Base-by-base conservation (phyloP, 2,797 vertebrate species). In the Eulemur mongoz region DNA sequence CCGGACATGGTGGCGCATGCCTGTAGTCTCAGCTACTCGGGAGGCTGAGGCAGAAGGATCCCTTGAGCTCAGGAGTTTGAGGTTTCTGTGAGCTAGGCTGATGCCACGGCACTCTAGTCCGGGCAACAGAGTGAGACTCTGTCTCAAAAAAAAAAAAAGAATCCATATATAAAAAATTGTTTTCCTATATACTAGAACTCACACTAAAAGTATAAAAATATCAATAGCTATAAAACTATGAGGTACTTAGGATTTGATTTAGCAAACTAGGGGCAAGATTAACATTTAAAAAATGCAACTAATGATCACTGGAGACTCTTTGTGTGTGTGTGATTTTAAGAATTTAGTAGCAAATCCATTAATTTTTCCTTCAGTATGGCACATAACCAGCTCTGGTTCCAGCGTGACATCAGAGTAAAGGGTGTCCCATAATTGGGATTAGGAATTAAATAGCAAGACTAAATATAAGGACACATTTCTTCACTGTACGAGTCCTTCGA, bases 271-370 rank as follows among this genome's bases (percentile, higher is more conserved):
- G 15, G 35, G 45, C 22, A 82, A 65, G 38, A 15, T 50, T 20
- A 25, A 91, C 35, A 54, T 59, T 22, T 69, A 3, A 61, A 72
- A 38, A 65, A 32, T 75, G 3, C 43, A 61, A 12, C 7, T 8
- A 8, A 38, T 54, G n/a, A 61, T 87, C 54, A 23, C 54, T 57
- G 22, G 54, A 57, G 22, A 57, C 54, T 23, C 54, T 57, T 23
- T 57, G 23, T 57, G 22, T 57, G 22, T 57, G 20, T 23, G 67
- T 9, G 11, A 57, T 43, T 80, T 91, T 63, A 84, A 85, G 40
- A 85, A 92, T 69, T 84, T 73, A 84, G 22, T 67, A 91, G 18
- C 57, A 92, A 84, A 65, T 91, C 70, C 69, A 69, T 59, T 82
- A 15, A 57, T 82, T 52, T 81, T 81, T 72, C 22, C 43, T 69